phyloP scores from a whole-genome alignment of 2,113 vertebrate genomes.

The Tauraco erythrolophus region DNA sequence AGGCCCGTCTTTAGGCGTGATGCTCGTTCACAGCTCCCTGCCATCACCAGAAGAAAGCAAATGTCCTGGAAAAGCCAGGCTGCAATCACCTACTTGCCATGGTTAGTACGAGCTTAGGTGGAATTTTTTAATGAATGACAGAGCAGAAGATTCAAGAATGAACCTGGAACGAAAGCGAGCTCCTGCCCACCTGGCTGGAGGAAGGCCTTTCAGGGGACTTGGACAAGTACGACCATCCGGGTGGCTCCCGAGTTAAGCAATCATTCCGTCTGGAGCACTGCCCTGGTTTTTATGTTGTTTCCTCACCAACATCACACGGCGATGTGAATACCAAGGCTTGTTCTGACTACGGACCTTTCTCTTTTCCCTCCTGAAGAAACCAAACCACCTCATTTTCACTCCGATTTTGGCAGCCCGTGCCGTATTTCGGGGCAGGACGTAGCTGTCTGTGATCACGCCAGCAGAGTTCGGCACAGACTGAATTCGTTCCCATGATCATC shows the following conservation, averaged over 20 bases:
- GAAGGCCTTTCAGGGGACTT: neutral
- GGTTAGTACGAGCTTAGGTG: neutral
- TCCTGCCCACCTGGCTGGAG: neutral
- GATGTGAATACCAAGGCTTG: neutral
- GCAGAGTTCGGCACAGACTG: neutral
- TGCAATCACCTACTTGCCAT: neutral
- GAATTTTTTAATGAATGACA: neutral
- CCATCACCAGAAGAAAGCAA: neutral
- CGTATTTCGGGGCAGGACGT: neutral
- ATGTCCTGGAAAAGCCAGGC: neutral
- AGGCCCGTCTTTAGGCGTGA: neutral
- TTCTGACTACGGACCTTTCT: neutral
- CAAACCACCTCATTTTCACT: neutral
- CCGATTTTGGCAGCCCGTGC: accelerated
- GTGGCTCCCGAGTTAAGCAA: accelerated
- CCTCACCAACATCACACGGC: neutral
- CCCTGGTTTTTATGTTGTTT: neutral
- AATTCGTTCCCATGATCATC: neutral
- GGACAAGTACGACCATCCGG: neutral
- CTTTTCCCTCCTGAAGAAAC: neutral
- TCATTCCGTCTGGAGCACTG: neutral
- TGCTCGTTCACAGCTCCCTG: neutral
- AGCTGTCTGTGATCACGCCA: neutral
- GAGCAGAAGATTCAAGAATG: neutral
- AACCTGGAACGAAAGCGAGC: neutral